Percentiles rank a stretch among this genome's conserved stretches.
phyloP scores from a whole-genome alignment of 1,140 invertebrate species.

The Atta colombica region DNA sequence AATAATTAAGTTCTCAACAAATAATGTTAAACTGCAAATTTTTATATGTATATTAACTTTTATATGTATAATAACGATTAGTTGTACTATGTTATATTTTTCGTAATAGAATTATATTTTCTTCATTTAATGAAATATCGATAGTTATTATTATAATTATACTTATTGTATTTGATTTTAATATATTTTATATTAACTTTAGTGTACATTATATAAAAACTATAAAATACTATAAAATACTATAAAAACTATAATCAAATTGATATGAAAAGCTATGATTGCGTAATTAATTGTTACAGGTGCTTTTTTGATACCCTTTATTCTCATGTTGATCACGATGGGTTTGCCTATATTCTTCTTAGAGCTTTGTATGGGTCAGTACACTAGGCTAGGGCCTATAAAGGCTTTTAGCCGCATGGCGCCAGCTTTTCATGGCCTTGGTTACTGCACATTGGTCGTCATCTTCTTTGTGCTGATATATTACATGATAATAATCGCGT shows the following conservation, averaged over 20 bases:
- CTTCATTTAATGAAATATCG: not conserved
- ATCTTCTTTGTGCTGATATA: slow-evolving; percentile 93
- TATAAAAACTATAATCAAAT: not conserved
- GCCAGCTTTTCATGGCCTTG: slow-evolving; percentile 89
- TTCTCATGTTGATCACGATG: slow-evolving; percentile 92
- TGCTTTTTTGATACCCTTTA: slow-evolving; percentile 93
- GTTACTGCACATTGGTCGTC: slow-evolving; percentile 91
- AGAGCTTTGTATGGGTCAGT: slow-evolving; percentile 90
- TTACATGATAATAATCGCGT: slow-evolving; percentile 94
- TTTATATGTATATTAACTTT: not conserved
- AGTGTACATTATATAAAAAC: not conserved
- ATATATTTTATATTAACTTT: not conserved
- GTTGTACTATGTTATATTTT: not conserved
- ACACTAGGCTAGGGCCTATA: slow-evolving; percentile 88
- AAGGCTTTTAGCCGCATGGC: slow-evolving; percentile 88
- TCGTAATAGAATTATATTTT: not conserved
- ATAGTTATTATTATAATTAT: not conserved
- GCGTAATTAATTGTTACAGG: slow-evolving; percentile 85
- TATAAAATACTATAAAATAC: too few species aligned
- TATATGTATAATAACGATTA: not conserved
- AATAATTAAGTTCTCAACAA: not conserved
- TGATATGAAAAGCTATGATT: not conserved
- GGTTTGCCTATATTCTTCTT: slow-evolving; percentile 93
- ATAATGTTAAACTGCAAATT: not conserved
- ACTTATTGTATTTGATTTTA: not conserved